A percentile compares a stretch with the other conserved stretches of the same genome.
These are phyloP conservation scores for Ornithorhynchus anatinus DNA, from an alignment of 2,113 vertebrate genomes.

Conservation along the genomic window DNA sequence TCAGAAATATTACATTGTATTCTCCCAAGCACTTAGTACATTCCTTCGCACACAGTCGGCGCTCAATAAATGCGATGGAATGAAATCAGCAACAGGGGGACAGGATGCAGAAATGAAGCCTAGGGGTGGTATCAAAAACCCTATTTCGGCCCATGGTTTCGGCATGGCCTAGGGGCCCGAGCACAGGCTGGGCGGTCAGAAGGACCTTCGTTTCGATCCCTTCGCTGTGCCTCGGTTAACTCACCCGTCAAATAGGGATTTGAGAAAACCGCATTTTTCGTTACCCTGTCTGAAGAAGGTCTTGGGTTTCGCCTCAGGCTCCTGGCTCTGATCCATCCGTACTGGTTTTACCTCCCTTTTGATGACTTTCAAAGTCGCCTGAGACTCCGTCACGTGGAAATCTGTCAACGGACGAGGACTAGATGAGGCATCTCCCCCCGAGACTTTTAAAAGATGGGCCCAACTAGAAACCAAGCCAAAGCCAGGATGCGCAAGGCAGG, in stretches of 20 bases:
- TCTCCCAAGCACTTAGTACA: too few species aligned
- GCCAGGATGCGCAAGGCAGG: neutral
- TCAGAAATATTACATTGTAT: neutral
- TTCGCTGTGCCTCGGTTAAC: neutral
- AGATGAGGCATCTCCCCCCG: neutral
- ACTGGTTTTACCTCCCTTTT: slow-evolving; percentile 73
- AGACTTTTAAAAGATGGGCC: neutral
- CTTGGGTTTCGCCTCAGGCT: slow-evolving; percentile 69
- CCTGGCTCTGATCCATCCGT: slow-evolving; percentile 64
- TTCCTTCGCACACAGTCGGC: too few species aligned
- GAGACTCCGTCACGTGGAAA: slow-evolving; percentile 73
- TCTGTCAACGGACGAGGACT: slow-evolving; percentile 61
- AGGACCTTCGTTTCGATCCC: neutral
- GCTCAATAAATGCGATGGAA: too few species aligned
- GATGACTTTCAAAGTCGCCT: slow-evolving; percentile 74
- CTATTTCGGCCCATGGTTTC: neutral
- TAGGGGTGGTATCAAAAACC: too few species aligned
- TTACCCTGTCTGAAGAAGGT: slow-evolving; percentile 70
- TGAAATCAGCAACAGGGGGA: neutral
- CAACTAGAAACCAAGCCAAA: neutral
- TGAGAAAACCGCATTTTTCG: neutral
- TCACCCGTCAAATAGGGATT: neutral
- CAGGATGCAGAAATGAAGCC: neutral
- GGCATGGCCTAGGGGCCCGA: too few species aligned
- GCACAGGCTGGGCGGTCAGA: too few species aligned